These are phyloP conservation scores for Penaeus chinensis DNA, from an alignment of 1,140 invertebrate species.

Conservation along the genomic window DNA sequence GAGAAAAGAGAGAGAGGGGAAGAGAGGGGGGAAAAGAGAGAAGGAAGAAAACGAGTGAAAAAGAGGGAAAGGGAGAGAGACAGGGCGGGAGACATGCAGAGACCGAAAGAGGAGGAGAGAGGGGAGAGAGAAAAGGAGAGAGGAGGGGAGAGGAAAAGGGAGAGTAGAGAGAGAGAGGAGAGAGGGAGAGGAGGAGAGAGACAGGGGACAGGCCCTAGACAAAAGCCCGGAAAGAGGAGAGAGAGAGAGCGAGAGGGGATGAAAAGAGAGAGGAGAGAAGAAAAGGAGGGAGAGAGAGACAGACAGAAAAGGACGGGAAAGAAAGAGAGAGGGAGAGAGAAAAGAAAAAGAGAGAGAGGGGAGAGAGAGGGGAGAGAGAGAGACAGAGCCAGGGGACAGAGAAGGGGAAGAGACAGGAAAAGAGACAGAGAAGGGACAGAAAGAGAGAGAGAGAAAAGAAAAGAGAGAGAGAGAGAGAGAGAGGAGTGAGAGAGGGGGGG, in stretches of 20 bases:
- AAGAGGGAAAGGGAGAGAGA: not conserved
- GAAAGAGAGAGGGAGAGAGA: not conserved
- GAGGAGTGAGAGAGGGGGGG: conserved; percentile 1
- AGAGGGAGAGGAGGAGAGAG: not conserved
- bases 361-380: not conserved
- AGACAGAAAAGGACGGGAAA: not conserved
- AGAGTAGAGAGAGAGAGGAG: not conserved
- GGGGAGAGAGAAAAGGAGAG: not conserved
- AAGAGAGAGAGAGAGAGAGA: no score
- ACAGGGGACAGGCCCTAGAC: not conserved
- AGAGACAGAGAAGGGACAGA: not conserved
- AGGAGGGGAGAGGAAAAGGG: not conserved
- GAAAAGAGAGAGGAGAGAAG: not conserved
- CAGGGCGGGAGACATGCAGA: not conserved
- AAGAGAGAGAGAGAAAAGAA: no score
- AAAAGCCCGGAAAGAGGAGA: not conserved
- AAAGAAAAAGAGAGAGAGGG: not conserved
- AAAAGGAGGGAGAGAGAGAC: not conserved
- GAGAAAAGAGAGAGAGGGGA: not conserved
- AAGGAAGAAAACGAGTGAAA: not conserved
- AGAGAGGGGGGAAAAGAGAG: not conserved
- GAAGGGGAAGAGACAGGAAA: not conserved
- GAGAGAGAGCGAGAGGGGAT: not conserved
- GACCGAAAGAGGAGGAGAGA: not conserved
- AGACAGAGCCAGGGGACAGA: not conserved